Base-by-base conservation (phyloP, 2,797 vertebrate genomes). In the Nannoperca obscura region DNA sequence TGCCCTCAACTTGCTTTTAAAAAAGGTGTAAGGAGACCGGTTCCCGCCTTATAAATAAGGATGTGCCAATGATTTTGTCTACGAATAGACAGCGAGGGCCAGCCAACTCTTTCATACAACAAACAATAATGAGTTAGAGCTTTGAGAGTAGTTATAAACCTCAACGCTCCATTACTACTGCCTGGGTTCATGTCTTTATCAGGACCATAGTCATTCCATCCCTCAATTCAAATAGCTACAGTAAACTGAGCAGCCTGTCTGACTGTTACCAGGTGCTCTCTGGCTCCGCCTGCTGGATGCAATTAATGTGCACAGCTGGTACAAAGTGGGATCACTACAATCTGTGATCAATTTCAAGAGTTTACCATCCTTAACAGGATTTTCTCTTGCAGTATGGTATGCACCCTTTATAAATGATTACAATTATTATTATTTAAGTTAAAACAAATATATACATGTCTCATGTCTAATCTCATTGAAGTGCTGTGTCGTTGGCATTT, bases 211-310 rank as follows among this genome's bases (percentile, higher is more conserved):
- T 34, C 2, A 27, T 24, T 14, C 12, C n/a, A 24, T 38, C 47
- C 38, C 7, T 19, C 32, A 59, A 15, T 49, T 53, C 11, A 38
- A 34, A 63, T 15, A 47, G 15, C 22, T 1, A 1, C 9, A 38
- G 40, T 14, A 10, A 53, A 32, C 13, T 46, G 9, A 53, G 46
- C 46, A 17, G 22, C 30, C 36, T 34, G 4, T 19, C 36, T 58
- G 49, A 27, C 19, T 40, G 22, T 30, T 27, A 8, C 3, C 8
- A 30, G 30, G 17, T 19, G 50, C 27, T 27, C 71, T 71, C 19
- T 85, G 80, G 53, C 82, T 14, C 88, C 85, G 71, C 72, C 90
- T 88, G 88, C 82, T 84, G 87, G 84, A 79, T 13, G 8, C 11
- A 70, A 1, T 13, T 11, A 14, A 30, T 54, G 5, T 19, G 12